These are phyloP conservation scores for Connochaetes taurinus DNA, from an alignment of 2,113 vertebrate species.

Conservation along the genomic window DNA sequence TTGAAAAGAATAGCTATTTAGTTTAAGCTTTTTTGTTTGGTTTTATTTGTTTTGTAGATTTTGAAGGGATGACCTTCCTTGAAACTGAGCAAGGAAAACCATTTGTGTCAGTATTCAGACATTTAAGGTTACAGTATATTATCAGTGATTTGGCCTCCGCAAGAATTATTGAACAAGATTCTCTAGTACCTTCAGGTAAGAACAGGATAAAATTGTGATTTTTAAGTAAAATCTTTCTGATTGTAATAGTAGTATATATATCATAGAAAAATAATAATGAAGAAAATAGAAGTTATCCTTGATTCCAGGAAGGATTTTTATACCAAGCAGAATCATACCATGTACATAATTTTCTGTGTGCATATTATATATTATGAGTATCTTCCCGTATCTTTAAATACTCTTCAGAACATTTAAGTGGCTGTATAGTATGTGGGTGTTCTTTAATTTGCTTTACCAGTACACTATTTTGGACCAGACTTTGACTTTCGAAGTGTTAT, in stretches of 20 bases:
- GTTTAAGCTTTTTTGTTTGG: background rate
- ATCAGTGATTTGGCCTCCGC: slow-evolving; percentile 95
- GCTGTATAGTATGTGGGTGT: background rate
- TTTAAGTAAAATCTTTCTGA: slow-evolving; percentile 29
- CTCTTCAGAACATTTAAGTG: background rate
- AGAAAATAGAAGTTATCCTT: slow-evolving; percentile 6
- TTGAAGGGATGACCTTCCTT: slow-evolving; percentile 86
- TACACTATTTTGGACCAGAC: background rate
- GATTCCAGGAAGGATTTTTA: background rate
- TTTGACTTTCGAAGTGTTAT: background rate
- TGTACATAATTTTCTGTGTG: background rate
- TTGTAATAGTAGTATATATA: background rate
- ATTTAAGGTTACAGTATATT: slow-evolving; percentile 94
- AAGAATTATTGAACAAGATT: slow-evolving; percentile 92
- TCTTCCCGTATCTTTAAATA: background rate
- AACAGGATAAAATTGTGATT: slow-evolving; percentile 8
- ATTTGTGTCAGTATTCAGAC: slow-evolving; percentile 86
- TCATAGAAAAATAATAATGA: background rate
- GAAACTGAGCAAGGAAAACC: slow-evolving; percentile 86
- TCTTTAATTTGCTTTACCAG: slow-evolving; percentile 32
- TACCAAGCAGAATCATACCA: background rate
- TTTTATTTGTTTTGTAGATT: slow-evolving; percentile 77
- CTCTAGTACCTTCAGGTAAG: slow-evolving; percentile 90
- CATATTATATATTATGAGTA: background rate
- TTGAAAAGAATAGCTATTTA: slow-evolving; percentile 12